Base-by-base conservation (phyloP, 92 coral and sea anemone genomes). In the Palythoa caribaeorum region DNA sequence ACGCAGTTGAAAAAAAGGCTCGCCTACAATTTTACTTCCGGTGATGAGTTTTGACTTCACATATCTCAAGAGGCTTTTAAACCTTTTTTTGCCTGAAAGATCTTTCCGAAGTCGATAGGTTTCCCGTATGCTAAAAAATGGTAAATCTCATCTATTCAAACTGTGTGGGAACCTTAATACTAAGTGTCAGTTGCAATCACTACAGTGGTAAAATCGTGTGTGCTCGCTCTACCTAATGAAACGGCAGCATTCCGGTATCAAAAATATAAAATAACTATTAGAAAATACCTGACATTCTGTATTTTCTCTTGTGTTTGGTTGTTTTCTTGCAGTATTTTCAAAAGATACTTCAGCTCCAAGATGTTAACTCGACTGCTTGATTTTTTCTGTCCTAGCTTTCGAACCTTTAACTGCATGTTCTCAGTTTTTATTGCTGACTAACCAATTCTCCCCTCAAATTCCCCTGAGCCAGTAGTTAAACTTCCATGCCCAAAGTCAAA, bases 321-420 rank as follows among this genome's bases (percentile, higher is more conserved):
- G 7, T 63, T 39, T 40, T 38, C 9, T 21, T 21, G 44, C 63
- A 17, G 85, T 44, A 38, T 73, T 16, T 66, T 79, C 15, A 38
- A n/a, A 66, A 19, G 59, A 44, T 12, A 16, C 17, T 44, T 80
- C 7, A 80, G 48, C 59, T 65, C 73, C 39, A 44, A 80, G 14
- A 9, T 62, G 36, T 44, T 8, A 38, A 13, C 4, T 39, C 28
- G 28, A 60, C 8, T 80, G 85, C 21, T 65, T 28, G 39, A 17
- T 19, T 78, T 80, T 80, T 80, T 63, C 40, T 36, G 10, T 52
- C n/a, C 2, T 50, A 14, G 17, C 40, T 63, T 63, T 44, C 74
- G 39, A 15, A 80, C 35, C 38, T 7, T 80, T 62, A 63, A 40
- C n/a, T 59, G 62, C 85, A 80, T 60, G 39, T 62, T 80, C 85